These are phyloP conservation scores for Elanus axillaris DNA, from an alignment of 2,113 vertebrate genomes.

Conservation along the genomic window DNA sequence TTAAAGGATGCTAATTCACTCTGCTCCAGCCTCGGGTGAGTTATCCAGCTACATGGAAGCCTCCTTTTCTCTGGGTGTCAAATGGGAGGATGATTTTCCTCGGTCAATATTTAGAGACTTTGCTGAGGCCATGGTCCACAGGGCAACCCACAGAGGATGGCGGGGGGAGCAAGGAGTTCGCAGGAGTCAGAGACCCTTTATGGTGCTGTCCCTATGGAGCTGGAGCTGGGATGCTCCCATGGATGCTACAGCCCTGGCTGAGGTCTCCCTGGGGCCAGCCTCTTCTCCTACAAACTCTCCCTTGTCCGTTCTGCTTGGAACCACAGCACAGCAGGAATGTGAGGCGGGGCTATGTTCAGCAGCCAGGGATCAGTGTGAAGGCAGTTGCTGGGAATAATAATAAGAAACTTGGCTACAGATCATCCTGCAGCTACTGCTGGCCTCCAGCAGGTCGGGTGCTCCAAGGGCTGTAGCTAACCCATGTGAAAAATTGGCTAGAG, in stretches of 20 bases:
- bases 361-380: background rate
- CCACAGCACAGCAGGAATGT: background rate
- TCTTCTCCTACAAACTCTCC: background rate
- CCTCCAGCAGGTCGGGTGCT: background rate
- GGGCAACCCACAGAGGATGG: background rate
- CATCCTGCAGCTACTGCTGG: background rate
- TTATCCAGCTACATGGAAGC: background rate
- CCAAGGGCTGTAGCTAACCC: background rate
- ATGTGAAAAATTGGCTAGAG: constrained; percentile 25
- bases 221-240: background rate
- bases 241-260: background rate
- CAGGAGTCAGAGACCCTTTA: background rate
- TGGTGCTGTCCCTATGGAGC: background rate
- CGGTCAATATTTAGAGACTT: background rate
- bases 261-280: background rate
- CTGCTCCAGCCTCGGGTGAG: background rate
- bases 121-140: background rate
- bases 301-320: background rate
- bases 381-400: constrained; percentile 2
- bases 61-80: background rate
- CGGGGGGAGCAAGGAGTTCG: rapidly evolving
- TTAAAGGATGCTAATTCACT: constrained; percentile 35
- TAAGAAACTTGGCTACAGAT: background rate
- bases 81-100: background rate
- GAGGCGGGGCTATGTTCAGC: background rate